Evolutionary conservation across 2,797 vertebrate species (phyloP).

Genomic region (Lindbergichthys nudifrons): DNA sequence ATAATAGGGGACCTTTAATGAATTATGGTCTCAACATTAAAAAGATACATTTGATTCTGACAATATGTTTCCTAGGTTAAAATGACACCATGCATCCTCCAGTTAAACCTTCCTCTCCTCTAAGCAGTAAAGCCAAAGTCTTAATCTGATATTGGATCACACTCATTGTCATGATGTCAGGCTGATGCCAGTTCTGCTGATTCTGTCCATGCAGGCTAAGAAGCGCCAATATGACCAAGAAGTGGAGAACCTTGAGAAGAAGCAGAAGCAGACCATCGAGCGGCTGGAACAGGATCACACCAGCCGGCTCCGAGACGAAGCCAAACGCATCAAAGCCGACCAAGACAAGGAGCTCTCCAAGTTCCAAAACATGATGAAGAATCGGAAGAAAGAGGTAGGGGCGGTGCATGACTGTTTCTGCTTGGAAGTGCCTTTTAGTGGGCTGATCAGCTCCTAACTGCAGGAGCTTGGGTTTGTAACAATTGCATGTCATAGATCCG

Average conservation of each 20-base stretch:
- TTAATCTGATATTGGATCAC: not conserved
- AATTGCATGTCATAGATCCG: slow-evolving; percentile 39
- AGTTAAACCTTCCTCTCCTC: not conserved
- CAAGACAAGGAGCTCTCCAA: slow-evolving; percentile 97
- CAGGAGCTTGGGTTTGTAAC: slow-evolving; percentile 4
- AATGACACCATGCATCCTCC: not conserved
- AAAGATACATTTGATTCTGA: not conserved
- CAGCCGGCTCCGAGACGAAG: slow-evolving; percentile 94
- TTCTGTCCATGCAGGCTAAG: slow-evolving; percentile 82
- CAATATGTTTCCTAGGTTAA: too few relatives aligned
- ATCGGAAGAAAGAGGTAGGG: slow-evolving; percentile 95
- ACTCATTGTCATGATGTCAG: not conserved
- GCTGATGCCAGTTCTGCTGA: not conserved
- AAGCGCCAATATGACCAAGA: slow-evolving; percentile 98
- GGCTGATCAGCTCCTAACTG: slow-evolving; percentile 7
- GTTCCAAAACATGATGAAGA: slow-evolving; percentile 97
- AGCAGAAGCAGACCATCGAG: slow-evolving; percentile 98
- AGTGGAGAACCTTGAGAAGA: slow-evolving; percentile 96
- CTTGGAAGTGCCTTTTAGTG: slow-evolving; percentile 15
- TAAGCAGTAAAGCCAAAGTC: not conserved
- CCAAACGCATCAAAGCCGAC: slow-evolving; percentile 96
- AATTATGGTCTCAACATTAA: not conserved
- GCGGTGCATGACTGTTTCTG: slow-evolving; percentile 35
- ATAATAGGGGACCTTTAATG: too few relatives aligned
- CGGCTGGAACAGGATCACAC: slow-evolving; percentile 98